Conservation (phyloP, 2,113 vertebrate species). For the Halichoeres trimaculatus region DNA sequence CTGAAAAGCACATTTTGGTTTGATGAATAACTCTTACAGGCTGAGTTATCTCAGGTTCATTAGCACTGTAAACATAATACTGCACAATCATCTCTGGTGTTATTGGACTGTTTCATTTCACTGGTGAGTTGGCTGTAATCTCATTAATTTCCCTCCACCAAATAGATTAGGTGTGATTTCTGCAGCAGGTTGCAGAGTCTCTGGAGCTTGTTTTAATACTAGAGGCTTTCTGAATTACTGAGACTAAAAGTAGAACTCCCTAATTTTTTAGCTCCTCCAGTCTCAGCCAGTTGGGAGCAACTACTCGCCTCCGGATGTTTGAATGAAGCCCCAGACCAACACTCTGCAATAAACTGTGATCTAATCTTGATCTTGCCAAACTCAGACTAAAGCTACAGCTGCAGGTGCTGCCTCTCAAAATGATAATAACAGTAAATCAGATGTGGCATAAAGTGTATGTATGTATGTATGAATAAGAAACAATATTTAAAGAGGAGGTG, state of each 20-base stretch:
- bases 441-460: background rate
- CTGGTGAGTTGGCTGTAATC: background rate
- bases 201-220: background rate
- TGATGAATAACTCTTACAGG: background rate
- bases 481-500: too few species aligned
- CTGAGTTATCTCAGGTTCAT: conserved; percentile 9
- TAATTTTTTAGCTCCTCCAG: background rate
- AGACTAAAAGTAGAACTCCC: background rate
- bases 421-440: conserved; percentile 2
- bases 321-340: background rate
- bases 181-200: background rate
- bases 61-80: conserved; percentile 3
- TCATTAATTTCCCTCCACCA: too few species aligned
- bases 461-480: too few species aligned
- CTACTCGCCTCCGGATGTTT: background rate
- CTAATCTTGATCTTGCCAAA: background rate
- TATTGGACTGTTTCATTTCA: background rate
- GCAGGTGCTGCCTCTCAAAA: conserved; percentile 2
- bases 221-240: background rate
- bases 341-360: background rate
- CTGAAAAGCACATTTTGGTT: background rate
- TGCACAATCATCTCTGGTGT: background rate
- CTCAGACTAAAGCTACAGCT: conserved; percentile 1
- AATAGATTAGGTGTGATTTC: background rate
- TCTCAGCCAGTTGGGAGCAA: background rate